Base-by-base conservation (phyloP, 2,888 invertebrate species). In the Apodemia mormo region DNA sequence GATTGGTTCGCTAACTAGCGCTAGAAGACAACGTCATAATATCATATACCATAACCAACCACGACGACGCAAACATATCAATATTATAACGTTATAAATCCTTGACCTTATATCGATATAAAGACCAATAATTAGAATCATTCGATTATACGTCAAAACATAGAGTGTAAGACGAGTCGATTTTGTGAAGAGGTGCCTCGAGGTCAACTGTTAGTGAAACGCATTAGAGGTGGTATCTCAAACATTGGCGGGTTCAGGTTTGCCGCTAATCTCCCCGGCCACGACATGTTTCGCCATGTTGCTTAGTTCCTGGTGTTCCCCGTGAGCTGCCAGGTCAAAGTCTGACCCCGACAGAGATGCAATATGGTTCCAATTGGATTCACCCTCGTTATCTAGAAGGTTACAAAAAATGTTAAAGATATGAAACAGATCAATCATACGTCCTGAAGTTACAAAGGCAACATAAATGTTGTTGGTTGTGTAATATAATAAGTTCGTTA, bases 281-380 rank as follows among this genome's bases (percentile, higher is more conserved):
- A 85, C 81, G n/a, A 89, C 86, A 73, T 87, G 88, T 33, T 80
- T 82, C 65, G 85, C 74, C 49, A 89, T 75, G 68, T 88, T 84
- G 5, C 76, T 73, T 29, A 91, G 78, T 78, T 85, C 85, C 65
- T 85, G 85, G 66, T 88, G 77, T 14, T 80, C 85, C 1, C 89
- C 90, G 79, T 95, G 95, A 8, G 95, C 89, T 68, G 95, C 94
- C 72, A 95, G 88, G 84, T 96, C 95, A 82, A 96, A 95, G 77
- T 95, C 95, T 1, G 95, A 95, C 68, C 94, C 94, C 0, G 95
- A 94, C 45, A 95, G 83, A 5, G 95, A 94, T 30, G 89, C 90
- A 68, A 87, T 88, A 78, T 94, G 90, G 80, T 94, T 92, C 94
- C 94, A 94, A 68, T 87, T 85, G 0, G 87, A 79, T 68, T 87